phyloP scores from a whole-genome alignment of 2,113 vertebrate species.

The Apodemus speciosus region DNA sequence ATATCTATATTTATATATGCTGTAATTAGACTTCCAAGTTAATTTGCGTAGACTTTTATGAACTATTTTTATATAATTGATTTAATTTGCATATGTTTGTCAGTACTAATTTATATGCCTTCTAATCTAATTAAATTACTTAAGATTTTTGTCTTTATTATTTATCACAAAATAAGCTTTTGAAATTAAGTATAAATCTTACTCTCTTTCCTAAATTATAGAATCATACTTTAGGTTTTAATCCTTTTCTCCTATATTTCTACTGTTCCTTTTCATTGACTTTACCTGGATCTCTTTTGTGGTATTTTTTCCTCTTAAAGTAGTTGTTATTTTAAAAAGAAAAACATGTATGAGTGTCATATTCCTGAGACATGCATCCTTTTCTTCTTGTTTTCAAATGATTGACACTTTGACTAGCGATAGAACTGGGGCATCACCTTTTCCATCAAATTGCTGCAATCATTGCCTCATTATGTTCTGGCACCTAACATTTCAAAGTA shows the following conservation, averaged over 20 bases:
- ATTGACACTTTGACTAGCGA: constrained; percentile 31
- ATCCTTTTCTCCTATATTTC: background rate
- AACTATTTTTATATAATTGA: constrained; percentile 47
- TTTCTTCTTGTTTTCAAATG: constrained; percentile 44
- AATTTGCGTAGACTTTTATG: constrained; percentile 37
- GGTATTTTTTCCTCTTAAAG: background rate
- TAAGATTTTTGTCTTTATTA: constrained; percentile 28
- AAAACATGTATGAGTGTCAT: background rate
- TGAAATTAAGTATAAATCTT: constrained; percentile 36
- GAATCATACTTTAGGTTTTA: background rate
- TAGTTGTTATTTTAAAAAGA: background rate
- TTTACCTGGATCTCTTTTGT: background rate
- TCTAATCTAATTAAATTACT: constrained; percentile 35
- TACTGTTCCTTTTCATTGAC: background rate
- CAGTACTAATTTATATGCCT: background rate
- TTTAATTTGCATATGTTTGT: constrained; percentile 17
- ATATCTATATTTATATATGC: background rate
- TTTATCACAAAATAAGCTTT: constrained; percentile 35
- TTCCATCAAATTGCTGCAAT: constrained; percentile 19
- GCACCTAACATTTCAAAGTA: constrained; percentile 33
- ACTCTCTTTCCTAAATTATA: background rate
- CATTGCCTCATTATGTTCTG: constrained; percentile 52
- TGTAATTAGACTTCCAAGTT: constrained; percentile 34
- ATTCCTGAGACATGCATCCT: background rate
- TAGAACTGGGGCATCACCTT: constrained; percentile 1